These are phyloP conservation scores for Rhingia campestris DNA, from an alignment of 2,888 invertebrate species.

Conservation along the genomic window DNA sequence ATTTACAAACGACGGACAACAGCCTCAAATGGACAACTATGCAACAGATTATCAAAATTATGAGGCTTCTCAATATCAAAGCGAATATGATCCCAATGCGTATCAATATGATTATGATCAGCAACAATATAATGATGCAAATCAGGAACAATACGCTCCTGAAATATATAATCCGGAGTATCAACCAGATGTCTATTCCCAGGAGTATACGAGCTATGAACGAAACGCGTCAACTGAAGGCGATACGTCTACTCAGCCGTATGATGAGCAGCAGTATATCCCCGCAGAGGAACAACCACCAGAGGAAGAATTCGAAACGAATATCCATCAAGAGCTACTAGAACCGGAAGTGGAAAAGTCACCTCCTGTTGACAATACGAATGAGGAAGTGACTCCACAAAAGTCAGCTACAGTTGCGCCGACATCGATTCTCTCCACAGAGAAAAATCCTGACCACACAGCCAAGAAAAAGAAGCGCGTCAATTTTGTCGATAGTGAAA, in stretches of 20 bases:
- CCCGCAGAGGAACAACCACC: constrained; percentile 21
- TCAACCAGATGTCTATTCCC: constrained; percentile 62
- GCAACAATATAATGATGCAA: constrained; percentile 78
- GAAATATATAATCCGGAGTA: constrained; percentile 75
- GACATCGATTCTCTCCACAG: constrained; percentile 77
- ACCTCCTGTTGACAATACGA: constrained; percentile 10
- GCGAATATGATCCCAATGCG: constrained; percentile 79
- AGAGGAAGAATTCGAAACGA: constrained; percentile 51
- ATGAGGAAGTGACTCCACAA: constrained; percentile 12
- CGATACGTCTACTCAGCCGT: constrained; percentile 23
- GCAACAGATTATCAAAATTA: constrained; percentile 80
- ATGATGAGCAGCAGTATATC: constrained; percentile 61
- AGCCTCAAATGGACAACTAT: constrained; percentile 77
- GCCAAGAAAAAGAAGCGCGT: constrained; percentile 82
- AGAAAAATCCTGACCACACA: constrained; percentile 76
- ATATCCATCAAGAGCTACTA: too few relatives aligned
- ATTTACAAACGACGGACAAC: constrained; percentile 24
- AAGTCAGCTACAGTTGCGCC: constrained; percentile 75
- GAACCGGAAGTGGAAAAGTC: constrained; percentile 18
- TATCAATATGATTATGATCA: constrained; percentile 81
- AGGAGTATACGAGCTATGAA: constrained; percentile 60
- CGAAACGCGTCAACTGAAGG: constrained; percentile 10
- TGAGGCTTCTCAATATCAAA: constrained; percentile 78
- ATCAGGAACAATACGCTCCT: constrained; percentile 74
- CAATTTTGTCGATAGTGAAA: constrained; percentile 82